Evolutionary conservation across 2,888 invertebrate species (phyloP).

Genomic region (Keiferia lycopersicella): DNA sequence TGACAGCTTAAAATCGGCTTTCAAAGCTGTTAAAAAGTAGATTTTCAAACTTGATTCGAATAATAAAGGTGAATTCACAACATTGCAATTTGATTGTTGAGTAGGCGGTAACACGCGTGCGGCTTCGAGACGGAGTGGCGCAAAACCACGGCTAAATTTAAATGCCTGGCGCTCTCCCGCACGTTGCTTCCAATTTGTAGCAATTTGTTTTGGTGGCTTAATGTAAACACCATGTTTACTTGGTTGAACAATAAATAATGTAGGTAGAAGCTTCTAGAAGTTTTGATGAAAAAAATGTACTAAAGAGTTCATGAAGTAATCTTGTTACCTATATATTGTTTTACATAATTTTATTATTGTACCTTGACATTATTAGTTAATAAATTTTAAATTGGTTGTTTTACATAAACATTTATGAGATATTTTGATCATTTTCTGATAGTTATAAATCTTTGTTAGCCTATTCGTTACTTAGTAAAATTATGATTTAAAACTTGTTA

Average conservation of each 20-base stretch:
- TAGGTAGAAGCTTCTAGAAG: neutral
- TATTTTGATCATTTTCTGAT: too few relatives aligned
- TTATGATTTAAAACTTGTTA: too few relatives aligned
- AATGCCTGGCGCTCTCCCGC: conserved; percentile 36
- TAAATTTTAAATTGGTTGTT: neutral
- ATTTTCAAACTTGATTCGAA: neutral
- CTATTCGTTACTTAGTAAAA: too few relatives aligned
- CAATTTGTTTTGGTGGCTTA: conserved; percentile 29
- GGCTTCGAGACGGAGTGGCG: conserved; percentile 32
- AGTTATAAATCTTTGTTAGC: neutral
- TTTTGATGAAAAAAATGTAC: neutral
- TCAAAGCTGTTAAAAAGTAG: neutral
- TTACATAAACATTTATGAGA: too few relatives aligned
- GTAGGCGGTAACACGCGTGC: conserved; percentile 23
- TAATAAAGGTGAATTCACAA: neutral
- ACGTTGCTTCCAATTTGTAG: conserved; percentile 35
- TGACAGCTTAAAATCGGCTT: neutral
- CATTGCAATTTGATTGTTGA: conserved; percentile 20
- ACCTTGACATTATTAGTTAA: neutral
- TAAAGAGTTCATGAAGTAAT: neutral
- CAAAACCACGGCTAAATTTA: conserved; percentile 34
- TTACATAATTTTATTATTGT: too few relatives aligned
- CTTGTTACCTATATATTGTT: too few relatives aligned
- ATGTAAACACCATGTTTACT: conserved; percentile 21
- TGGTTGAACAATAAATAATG: neutral